A percentile compares a stretch with the other conserved stretches of the same genome.
phyloP scores from a whole-genome alignment of 2,113 vertebrate genomes.

The Collichthys lucidus region DNA sequence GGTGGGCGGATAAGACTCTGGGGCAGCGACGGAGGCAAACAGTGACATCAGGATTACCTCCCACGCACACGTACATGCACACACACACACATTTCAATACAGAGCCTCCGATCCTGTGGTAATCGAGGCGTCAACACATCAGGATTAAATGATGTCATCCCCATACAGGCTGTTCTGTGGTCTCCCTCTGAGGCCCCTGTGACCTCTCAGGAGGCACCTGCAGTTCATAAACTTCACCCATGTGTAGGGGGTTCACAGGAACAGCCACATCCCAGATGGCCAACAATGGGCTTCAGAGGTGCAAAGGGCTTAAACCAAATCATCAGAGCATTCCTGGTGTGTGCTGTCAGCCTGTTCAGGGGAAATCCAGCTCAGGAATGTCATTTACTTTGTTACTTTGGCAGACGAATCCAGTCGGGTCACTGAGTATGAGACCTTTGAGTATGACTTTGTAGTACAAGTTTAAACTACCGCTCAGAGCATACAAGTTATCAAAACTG shows the following conservation, averaged over 20 bases:
- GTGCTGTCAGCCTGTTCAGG: constrained; percentile 57
- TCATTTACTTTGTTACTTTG: constrained; percentile 7
- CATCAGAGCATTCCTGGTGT: constrained; percentile 64
- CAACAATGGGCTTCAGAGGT: constrained; percentile 43
- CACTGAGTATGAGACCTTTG: constrained; percentile 19
- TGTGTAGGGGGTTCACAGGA: constrained; percentile 37
- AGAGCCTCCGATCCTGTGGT: constrained; percentile 21
- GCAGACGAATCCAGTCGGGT: constrained; percentile 8
- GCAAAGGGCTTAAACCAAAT: constrained; percentile 8
- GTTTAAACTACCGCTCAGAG: not conserved
- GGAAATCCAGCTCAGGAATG: constrained; percentile 66
- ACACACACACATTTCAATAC: not conserved
- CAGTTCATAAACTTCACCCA: constrained; percentile 61
- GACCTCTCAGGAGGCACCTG: constrained; percentile 75
- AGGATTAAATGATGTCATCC: constrained; percentile 76
- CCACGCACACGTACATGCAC: not conserved
- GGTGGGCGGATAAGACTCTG: constrained; percentile 51
- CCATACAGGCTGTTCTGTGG: constrained; percentile 55
- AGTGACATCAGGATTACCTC: constrained; percentile 67
- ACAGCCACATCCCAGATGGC: constrained; percentile 56
- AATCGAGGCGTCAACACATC: constrained; percentile 30
- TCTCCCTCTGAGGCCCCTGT: constrained; percentile 56
- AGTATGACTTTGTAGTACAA: not conserved
- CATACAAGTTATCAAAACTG: not conserved
- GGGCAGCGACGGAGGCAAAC: constrained; percentile 35